Conservation (phyloP, 2,888 invertebrate genomes). For the Drosophila mimetica region DNA sequence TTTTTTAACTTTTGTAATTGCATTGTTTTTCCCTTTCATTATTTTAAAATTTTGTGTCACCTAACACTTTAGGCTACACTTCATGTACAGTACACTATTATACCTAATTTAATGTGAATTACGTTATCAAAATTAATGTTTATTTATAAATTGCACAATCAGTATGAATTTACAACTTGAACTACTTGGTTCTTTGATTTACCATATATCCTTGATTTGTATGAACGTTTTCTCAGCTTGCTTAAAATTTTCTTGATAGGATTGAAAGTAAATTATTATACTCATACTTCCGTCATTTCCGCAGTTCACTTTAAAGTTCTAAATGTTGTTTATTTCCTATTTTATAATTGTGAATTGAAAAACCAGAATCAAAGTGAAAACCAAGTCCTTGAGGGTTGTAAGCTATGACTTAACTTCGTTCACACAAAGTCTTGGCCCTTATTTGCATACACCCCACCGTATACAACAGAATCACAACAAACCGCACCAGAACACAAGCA, state of each 20-base stretch:
- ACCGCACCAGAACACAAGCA: conserved; percentile 44
- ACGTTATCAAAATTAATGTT: conserved; percentile 25
- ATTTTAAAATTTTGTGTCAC: conserved; percentile 55
- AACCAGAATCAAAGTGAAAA: conserved; percentile 16
- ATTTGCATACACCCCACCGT: conserved; percentile 4
- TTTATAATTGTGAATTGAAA: conserved; percentile 5
- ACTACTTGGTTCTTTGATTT: conserved; percentile 39
- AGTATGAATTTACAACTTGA: conserved; percentile 30
- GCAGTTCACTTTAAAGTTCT: conserved; percentile 10
- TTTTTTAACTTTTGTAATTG: conserved; percentile 21
- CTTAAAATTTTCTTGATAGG: conserved; percentile 11
- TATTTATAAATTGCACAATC: conserved; percentile 47
- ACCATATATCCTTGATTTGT: conserved; percentile 5
- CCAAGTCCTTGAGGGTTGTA: conserved; percentile 22
- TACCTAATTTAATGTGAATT: conserved; percentile 25
- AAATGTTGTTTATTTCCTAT: conserved; percentile 23
- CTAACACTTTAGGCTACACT: conserved; percentile 55
- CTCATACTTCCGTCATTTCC: not conserved
- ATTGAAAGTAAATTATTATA: conserved; percentile 6
- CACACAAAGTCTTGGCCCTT: not conserved
- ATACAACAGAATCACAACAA: conserved; percentile 9
- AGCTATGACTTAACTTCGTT: conserved; percentile 7
- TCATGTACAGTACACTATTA: conserved; percentile 48
- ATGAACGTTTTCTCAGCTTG: conserved; percentile 25
- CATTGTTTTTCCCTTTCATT: conserved; percentile 23